Percentiles rank a stretch among this genome's conserved stretches.
Conservation (phyloP, 35 echinoderm and acorn worm species). For the Strongylocentrotus purpuratus region DNA sequence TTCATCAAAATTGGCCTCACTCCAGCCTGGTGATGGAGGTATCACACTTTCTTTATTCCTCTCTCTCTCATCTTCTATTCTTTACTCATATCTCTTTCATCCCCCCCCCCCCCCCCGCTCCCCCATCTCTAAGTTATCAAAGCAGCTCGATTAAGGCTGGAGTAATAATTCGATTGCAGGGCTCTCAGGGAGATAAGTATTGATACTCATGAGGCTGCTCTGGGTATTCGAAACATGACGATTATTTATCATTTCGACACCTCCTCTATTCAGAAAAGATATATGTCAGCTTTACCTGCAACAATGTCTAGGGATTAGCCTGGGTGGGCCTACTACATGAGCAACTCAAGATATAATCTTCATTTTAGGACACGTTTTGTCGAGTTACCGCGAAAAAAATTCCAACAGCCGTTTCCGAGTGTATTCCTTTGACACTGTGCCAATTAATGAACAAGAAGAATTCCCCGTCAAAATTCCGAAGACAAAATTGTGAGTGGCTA, state of each 20-base stretch:
- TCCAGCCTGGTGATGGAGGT: no score
- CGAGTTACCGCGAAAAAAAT: not conserved
- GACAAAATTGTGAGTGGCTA: not conserved
- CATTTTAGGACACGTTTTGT: not conserved
- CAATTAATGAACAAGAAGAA: not conserved
- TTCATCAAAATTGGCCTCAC: no score
- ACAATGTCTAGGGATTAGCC: not conserved
- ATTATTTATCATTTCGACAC: not conserved
- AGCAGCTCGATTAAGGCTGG: no score
- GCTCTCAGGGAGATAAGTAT: no score
- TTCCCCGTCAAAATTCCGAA: not conserved
- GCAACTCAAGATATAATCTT: not conserved
- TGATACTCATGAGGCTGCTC: no score
- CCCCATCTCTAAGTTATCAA: no score
- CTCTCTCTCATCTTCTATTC: no score
- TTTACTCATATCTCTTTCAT: no score
- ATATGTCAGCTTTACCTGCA: not conserved
- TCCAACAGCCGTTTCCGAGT: not conserved
- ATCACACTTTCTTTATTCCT: no score
- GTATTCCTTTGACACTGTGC: not conserved
- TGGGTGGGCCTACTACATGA: not conserved
- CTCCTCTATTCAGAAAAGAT: not conserved
- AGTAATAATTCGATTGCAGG: no score
- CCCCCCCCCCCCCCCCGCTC: no score
- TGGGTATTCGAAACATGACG: no score